phyloP scores from a whole-genome alignment of 1,140 invertebrate species.

The Vanessa tameamea region DNA sequence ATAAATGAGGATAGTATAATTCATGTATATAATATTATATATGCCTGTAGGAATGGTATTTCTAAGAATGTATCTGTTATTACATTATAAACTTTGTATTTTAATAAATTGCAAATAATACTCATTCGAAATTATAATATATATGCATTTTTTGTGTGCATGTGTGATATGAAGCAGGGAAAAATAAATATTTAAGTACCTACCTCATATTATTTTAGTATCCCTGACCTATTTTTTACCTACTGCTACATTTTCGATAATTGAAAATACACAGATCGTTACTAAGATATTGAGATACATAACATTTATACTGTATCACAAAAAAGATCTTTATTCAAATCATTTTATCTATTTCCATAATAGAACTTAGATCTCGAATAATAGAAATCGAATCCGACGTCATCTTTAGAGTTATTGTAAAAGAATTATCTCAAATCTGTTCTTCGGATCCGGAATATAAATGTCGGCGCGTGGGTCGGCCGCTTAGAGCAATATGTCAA shows the following conservation, averaged over 20 bases:
- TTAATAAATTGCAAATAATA: too few species aligned
- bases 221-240: not conserved
- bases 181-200: too few species aligned
- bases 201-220: too few species aligned
- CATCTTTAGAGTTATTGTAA: conserved; percentile 69
- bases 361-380: conserved; percentile 13
- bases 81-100: too few species aligned
- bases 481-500: conserved; percentile 70
- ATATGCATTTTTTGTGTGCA: too few species aligned
- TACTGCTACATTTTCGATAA: not conserved
- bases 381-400: conserved; percentile 64
- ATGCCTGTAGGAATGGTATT: too few species aligned
- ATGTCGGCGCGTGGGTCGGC: conserved; percentile 53
- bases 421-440: conserved; percentile 71
- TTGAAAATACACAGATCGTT: not conserved
- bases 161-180: too few species aligned
- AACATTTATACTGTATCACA: not conserved
- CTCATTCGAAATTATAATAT: too few species aligned
- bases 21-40: too few species aligned
- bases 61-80: too few species aligned
- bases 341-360: conserved; percentile 11
- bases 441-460: conserved; percentile 65
- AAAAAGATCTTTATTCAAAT: not conserved
- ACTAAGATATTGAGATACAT: not conserved
- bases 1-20: too few species aligned